Evolutionary conservation across 2,113 vertebrate species (phyloP).

Genomic region (Promerops cafer): DNA sequence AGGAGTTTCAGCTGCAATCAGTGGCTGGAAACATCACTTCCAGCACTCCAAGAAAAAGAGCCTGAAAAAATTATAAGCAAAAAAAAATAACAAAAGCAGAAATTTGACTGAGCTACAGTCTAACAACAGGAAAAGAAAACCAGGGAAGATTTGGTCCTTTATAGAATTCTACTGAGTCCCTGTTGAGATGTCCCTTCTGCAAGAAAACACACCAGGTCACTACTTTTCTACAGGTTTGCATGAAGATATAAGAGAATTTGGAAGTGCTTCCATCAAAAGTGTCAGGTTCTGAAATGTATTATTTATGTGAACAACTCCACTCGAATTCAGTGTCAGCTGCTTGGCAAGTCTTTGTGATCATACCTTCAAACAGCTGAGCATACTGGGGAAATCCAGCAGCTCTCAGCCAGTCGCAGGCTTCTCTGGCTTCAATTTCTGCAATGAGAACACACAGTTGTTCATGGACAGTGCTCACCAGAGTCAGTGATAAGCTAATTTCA

Average conservation of each 20-base stretch:
- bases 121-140: neutral
- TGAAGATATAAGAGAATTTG: neutral
- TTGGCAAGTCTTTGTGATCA: neutral
- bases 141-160: neutral
- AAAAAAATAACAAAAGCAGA: neutral
- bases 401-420: constrained; percentile 88
- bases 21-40: neutral
- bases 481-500: neutral
- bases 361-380: constrained; percentile 89
- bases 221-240: neutral
- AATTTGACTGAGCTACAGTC: neutral
- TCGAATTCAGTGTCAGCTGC: neutral
- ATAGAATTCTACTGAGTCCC: neutral
- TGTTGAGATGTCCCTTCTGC: neutral
- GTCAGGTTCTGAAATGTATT: neutral
- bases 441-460: constrained; percentile 27
- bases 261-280: neutral
- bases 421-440: constrained; percentile 88
- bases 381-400: constrained; percentile 91
- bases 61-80: neutral
- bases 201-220: neutral
- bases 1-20: neutral
- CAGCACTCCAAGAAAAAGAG: neutral
- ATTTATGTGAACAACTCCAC: neutral
- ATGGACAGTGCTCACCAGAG: neutral